Evolutionary conservation across 2,797 vertebrate genomes (phyloP), one percentile per base, ranked within the genome.

Genomic region (Zenarchopterus dispar): DNA sequence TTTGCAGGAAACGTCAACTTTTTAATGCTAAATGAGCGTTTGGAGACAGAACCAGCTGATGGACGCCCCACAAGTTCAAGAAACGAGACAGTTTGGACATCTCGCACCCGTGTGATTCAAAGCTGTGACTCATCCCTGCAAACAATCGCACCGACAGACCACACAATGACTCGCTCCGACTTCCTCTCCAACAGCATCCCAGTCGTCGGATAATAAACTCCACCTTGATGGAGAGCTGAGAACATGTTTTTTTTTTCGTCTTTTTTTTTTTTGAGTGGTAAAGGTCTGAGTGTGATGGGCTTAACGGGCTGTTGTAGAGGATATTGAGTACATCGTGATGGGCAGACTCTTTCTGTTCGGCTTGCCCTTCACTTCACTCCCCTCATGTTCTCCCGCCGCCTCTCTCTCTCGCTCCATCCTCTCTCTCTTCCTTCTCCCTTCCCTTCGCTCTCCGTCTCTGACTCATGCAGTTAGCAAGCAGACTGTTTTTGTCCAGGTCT

Each of bases 401-500:
- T 28, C 46, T 54, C 24, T 28, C 46, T 54, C 58, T 23, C 49
- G 9, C 50, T 67, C 60, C n/a, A 3, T 28, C 55, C 50, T 62
- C n/a, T 17, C 64, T 15, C 58, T n/a, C 26, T 33, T 24, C 46
- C 22, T 18, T 73, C 57, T 52, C 23, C 1, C 58, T 61, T 47
- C 55, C 21, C 57, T 24, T 49, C 56, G 39, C 26, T 64, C 50
- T 53, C 55, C 21, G 21, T 67, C 64, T 77, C 80, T 82, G 84
- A 88, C 67, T 88, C 87, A 86, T 48, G 66, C 75, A 73, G 86
- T 84, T 78, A 78, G 82, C 71, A n/a, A 87, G 77, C 79, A 73
- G 73, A 76, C 80, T 62, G 77, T 84, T 86, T 39, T 86, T 79
- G 77, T 83, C 82, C 81, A 76, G 66, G 77, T 88, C 87, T 89